Conservation (phyloP, 1,140 invertebrate genomes). For the Xylocopa sonorina region DNA sequence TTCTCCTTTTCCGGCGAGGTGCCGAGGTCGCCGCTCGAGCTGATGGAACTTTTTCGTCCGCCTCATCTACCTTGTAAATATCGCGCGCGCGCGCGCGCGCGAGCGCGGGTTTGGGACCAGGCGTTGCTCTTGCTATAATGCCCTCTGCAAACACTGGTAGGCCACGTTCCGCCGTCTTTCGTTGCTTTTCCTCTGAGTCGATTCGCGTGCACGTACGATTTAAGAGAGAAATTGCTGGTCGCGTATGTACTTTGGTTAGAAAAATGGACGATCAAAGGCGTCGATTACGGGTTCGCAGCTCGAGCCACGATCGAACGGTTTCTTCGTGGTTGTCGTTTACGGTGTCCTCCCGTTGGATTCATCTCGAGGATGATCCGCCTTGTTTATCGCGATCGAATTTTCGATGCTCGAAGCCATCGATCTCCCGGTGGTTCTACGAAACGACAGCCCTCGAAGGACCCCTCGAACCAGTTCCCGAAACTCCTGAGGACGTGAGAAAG, state of each 20-base stretch:
- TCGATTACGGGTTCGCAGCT: background rate
- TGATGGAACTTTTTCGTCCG: slow-evolving; percentile 7
- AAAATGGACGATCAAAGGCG: too few species aligned
- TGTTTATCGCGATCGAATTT: slow-evolving; percentile 60
- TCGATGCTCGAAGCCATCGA: slow-evolving; percentile 57
- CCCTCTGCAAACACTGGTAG: background rate
- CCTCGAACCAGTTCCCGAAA: slow-evolving; percentile 67
- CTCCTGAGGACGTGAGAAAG: slow-evolving; percentile 41
- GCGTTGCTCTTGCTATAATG: background rate
- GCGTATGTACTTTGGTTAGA: too few species aligned
- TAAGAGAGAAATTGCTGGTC: too few species aligned
- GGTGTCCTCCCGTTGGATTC: background rate
- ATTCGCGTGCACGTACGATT: too few species aligned
- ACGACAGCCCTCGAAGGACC: slow-evolving; percentile 53
- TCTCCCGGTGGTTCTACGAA: slow-evolving; percentile 56
- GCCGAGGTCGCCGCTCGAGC: slow-evolving; percentile 20
- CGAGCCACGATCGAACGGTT: slow-evolving; percentile 7
- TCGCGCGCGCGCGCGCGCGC: too few species aligned
- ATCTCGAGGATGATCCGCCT: slow-evolving; percentile 38
- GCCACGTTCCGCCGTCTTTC: background rate
- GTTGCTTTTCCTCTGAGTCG: too few species aligned
- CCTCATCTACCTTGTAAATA: background rate
- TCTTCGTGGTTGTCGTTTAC: slow-evolving; percentile 37
- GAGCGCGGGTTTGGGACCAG: too few species aligned
- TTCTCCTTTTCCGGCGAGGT: background rate